Evolutionary conservation across 2,113 vertebrate species (phyloP).

Genomic region (Pandion haliaetus): DNA sequence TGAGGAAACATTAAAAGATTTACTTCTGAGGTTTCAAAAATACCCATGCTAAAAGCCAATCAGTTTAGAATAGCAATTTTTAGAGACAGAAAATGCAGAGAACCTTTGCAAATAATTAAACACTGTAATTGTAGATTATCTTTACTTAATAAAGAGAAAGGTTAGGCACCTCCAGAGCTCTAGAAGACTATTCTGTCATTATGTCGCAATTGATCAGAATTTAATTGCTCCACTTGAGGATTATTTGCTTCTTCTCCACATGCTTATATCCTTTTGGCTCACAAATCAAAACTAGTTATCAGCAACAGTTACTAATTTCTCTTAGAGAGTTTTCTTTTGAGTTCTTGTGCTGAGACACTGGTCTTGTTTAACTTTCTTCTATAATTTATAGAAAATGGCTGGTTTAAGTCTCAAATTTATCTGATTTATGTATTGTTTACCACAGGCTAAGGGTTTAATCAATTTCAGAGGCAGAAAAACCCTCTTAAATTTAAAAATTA

Average conservation of each 20-base stretch:
- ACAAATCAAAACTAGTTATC: slow-evolving; percentile 30
- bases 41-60: background rate
- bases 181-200: slow-evolving; percentile 11
- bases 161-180: slow-evolving; percentile 20
- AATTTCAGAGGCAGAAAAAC: background rate
- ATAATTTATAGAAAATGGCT: slow-evolving; percentile 10
- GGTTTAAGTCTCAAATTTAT: slow-evolving; percentile 11
- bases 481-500: background rate
- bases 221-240: slow-evolving; percentile 54
- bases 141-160: slow-evolving; percentile 55
- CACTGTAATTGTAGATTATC: background rate
- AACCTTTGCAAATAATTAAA: slow-evolving; percentile 10
- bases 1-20: background rate
- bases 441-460: background rate
- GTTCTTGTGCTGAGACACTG: background rate
- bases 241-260: slow-evolving; percentile 54
- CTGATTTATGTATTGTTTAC: background rate
- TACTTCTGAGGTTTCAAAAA: background rate
- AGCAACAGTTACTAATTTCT: slow-evolving; percentile 43
- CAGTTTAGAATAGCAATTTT: background rate
- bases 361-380: slow-evolving; percentile 30
- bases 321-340: background rate
- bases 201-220: slow-evolving; percentile 39
- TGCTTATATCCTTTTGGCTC: slow-evolving; percentile 14
- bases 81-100: background rate